A percentile compares a stretch with the other conserved stretches of the same genome.
Evolutionary conservation across 2,797 vertebrate species (phyloP).

Genomic region (Mus minutoides): DNA sequence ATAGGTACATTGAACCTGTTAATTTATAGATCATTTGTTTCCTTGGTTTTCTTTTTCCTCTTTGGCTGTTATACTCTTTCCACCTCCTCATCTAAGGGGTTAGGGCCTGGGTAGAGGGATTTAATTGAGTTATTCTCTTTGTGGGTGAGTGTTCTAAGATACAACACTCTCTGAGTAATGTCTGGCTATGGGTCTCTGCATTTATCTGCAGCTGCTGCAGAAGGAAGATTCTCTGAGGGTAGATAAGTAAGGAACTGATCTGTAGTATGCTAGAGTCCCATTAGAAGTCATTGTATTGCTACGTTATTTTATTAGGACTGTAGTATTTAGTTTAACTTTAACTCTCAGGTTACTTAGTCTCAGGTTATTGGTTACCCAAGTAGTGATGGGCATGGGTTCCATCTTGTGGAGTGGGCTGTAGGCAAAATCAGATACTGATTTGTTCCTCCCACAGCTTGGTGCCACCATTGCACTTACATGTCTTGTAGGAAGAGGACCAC

Average conservation of each 20-base stretch:
- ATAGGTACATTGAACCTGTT: not conserved
- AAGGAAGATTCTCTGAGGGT: not conserved
- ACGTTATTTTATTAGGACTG: not conserved
- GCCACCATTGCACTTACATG: not conserved
- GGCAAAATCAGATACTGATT: not conserved
- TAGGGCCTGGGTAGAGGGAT: not conserved
- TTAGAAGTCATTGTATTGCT: not conserved
- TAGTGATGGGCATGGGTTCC: no score
- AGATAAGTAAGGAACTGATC: not conserved
- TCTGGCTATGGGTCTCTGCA: not conserved
- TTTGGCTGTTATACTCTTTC: not conserved
- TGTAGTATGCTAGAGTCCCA: not conserved
- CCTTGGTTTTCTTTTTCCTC: not conserved
- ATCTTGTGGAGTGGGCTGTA: not conserved
- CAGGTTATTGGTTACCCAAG: not conserved
- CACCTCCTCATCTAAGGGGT: not conserved
- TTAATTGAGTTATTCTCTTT: not conserved
- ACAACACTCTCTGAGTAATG: not conserved
- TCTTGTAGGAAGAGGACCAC: not conserved
- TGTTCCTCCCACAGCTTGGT: not conserved
- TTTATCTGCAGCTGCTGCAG: not conserved
- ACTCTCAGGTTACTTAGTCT: not conserved
- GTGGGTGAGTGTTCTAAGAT: not conserved
- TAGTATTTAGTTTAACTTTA: not conserved
- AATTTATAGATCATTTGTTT: not conserved